Evolutionary conservation across 2,113 vertebrate genomes (phyloP), one percentile per base, ranked within the genome.

Genomic region (Chionodraco myersi): DNA sequence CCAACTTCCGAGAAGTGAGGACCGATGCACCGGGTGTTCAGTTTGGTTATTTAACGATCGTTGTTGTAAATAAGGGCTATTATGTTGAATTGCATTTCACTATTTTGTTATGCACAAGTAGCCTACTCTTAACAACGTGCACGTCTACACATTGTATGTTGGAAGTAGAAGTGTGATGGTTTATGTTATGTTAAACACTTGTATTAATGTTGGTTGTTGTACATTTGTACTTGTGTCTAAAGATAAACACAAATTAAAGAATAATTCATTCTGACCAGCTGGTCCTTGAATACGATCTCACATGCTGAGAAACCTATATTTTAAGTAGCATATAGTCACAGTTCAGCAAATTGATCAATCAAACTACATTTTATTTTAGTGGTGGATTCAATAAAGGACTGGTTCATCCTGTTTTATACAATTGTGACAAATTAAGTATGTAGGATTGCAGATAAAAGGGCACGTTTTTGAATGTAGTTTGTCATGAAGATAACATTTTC

Each of bases 1-100:
- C 15, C 56, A 87, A 89, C 82, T 89, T 82, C 78, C 62, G 63
- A 67, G 45, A 63, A 86, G 76, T 73, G 59, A 4, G 6, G 14
- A 34, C 34, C 0, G 54, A 44, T 62, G 57, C 45, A 6, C 16
- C 4, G 36, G 36, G 45, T 47, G 49, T 23, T 13, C 49, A 41
- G 23, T 45, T 16, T 21, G 5, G 52, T 44, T 26, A 3, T 75
- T 36, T 44, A 48, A 2, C 1, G 3, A 8, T 52, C 0, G 1
- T 18, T 16, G 5, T 16, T 15, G 13, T 1, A 13, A 51, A 2
- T 4, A n/a, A 15, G 0, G 45, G 3, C 0, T 6, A 0, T 52
- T n/a, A 16, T 41, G 21, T 41, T 47, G 3, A 3, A 3, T 8
- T 26, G 4, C 10, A 8, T 45, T 54, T 36, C 18, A 0, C 0